Conservation (phyloP, 2,888 invertebrate species). For the Hermaeophaga mercurialis region DNA sequence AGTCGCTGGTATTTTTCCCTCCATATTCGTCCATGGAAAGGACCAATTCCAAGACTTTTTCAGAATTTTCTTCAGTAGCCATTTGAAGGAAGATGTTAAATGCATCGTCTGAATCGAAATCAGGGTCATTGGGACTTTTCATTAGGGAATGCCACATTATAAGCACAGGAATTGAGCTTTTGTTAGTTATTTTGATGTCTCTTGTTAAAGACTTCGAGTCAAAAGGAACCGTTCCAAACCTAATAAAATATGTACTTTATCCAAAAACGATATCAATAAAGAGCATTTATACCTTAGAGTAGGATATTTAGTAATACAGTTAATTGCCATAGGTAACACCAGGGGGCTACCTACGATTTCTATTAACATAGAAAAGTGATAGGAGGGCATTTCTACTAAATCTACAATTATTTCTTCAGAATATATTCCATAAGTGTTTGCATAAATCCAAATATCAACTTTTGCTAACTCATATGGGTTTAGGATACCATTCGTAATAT, state of each 20-base stretch:
- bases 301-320: slow-evolving; percentile 44
- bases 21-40: slow-evolving; percentile 31
- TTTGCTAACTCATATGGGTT: slow-evolving; percentile 42
- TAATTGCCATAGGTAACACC: slow-evolving; percentile 52
- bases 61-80: slow-evolving; percentile 8
- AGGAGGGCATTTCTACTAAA: slow-evolving; percentile 51
- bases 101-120: slow-evolving; percentile 8
- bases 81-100: slow-evolving; percentile 34
- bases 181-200: slow-evolving; percentile 40
- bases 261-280: neutral
- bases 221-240: slow-evolving; percentile 40
- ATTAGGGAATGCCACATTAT: slow-evolving; percentile 42
- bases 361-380: slow-evolving; percentile 51
- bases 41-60: slow-evolving; percentile 22
- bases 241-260: too few species aligned
- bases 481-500: slow-evolving; percentile 43
- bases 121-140: slow-evolving; percentile 5
- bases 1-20: slow-evolving; percentile 29
- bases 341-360: slow-evolving; percentile 54
- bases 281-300: slow-evolving; percentile 46
- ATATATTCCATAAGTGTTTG: slow-evolving; percentile 59
- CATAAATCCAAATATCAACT: slow-evolving; percentile 54
- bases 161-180: slow-evolving; percentile 38
- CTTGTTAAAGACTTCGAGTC: slow-evolving; percentile 29
- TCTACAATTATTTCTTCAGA: slow-evolving; percentile 55